phyloP scores from a whole-genome alignment of 2,113 vertebrate genomes.

The Morone saxatilis region DNA sequence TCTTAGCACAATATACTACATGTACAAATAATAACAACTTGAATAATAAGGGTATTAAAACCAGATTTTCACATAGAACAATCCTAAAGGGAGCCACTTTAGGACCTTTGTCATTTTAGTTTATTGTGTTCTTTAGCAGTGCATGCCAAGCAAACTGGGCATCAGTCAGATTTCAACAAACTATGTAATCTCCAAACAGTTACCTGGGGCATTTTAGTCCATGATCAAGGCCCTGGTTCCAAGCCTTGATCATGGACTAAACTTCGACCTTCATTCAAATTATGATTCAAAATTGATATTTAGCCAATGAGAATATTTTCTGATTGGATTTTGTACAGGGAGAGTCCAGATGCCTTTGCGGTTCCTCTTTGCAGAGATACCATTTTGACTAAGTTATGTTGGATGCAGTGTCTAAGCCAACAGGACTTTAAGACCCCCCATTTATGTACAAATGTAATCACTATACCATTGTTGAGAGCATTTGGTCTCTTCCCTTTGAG shows the following conservation, averaged over 20 bases:
- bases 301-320: conserved; percentile 8
- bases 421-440: conserved; percentile 8
- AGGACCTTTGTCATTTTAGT: background rate
- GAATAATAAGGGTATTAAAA: background rate
- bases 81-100: background rate
- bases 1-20: background rate
- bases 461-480: conserved; percentile 20
- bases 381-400: background rate
- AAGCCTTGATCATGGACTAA: conserved; percentile 3
- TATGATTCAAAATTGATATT: conserved; percentile 22
- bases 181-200: background rate
- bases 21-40: background rate
- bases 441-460: conserved; percentile 56
- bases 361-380: background rate
- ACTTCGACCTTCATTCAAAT: conserved; percentile 5
- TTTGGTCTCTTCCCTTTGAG: conserved; percentile 39
- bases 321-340: background rate
- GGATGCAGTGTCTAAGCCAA: conserved; percentile 21
- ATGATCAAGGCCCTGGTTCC: background rate
- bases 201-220: conserved; percentile 1
- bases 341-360: background rate
- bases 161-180: conserved; percentile 9
- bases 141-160: background rate
- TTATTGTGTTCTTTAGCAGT: background rate
- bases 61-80: background rate